A percentile compares a stretch with the other conserved stretches of the same genome.
Evolutionary conservation across 2,888 invertebrate genomes (phyloP).

Genomic region (Uloborus plumipes): DNA sequence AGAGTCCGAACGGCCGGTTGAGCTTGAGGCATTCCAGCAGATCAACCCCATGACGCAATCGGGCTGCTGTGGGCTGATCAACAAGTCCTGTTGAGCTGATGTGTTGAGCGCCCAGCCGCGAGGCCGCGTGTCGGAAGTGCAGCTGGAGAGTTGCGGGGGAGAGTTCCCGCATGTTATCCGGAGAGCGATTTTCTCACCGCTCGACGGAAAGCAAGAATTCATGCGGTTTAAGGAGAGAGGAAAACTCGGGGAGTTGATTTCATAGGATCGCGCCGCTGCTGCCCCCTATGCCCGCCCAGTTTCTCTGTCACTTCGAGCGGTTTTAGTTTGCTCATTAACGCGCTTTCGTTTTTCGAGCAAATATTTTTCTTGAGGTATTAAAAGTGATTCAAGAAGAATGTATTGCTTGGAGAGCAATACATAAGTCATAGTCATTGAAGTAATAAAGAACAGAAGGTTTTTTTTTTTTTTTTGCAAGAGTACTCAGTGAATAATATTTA

Average conservation of each 20-base stretch:
- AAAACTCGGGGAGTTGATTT: neutral
- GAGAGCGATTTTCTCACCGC: neutral
- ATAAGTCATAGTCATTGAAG: too few relatives aligned
- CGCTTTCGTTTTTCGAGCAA: too few relatives aligned
- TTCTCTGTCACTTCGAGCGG: neutral
- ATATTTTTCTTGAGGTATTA: too few relatives aligned
- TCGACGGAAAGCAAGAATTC: neutral
- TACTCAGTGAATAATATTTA: too few relatives aligned
- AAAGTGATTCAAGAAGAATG: too few relatives aligned
- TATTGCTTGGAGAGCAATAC: too few relatives aligned
- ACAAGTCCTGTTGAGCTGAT: slow-evolving; percentile 11
- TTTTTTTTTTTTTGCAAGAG: too few relatives aligned
- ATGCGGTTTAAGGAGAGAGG: neutral
- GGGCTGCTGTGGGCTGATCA: neutral
- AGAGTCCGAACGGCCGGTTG: neutral
- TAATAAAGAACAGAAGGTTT: too few relatives aligned
- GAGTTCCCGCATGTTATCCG: slow-evolving; percentile 15
- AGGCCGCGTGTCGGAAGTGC: slow-evolving; percentile 26
- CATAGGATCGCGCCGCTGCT: slow-evolving; percentile 22
- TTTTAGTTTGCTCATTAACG: neutral
- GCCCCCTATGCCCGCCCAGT: slow-evolving; percentile 30
- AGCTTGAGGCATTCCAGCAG: slow-evolving; percentile 5
- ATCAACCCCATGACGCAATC: neutral
- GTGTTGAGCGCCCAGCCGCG: neutral
- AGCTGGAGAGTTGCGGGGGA: slow-evolving; percentile 5